A percentile compares a stretch with the other conserved stretches of the same genome.
phyloP scores from a whole-genome alignment of 1,140 invertebrate genomes.

The Berghia stephanieae region DNA sequence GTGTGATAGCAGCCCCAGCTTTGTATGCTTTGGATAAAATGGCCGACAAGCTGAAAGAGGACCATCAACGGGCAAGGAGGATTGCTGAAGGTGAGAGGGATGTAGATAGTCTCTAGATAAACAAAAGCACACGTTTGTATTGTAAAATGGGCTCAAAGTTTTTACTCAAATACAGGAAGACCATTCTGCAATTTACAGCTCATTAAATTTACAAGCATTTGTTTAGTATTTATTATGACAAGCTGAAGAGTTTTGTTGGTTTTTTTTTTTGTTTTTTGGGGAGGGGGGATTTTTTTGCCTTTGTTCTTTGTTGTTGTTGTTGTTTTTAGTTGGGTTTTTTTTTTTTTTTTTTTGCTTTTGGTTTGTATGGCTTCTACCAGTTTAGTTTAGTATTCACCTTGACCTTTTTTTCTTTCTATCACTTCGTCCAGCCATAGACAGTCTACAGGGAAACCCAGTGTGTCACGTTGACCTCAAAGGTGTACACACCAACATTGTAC shows the following conservation, averaged over 20 bases:
- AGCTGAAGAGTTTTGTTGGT: neutral
- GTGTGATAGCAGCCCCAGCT: conserved; percentile 88
- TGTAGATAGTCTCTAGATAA: no score
- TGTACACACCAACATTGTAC: conserved; percentile 83
- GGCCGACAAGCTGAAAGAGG: conserved; percentile 75
- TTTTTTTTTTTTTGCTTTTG: no score
- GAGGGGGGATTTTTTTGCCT: no score
- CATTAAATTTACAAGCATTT: neutral
- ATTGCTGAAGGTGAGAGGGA: conserved; percentile 74
- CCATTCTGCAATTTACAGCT: neutral
- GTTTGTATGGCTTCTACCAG: no score
- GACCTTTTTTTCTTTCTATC: no score
- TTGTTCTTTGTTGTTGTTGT: no score
- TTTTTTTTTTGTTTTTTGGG: neutral
- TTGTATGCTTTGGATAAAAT: conserved; percentile 82
- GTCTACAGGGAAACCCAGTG: conserved; percentile 45
- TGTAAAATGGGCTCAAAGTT: neutral
- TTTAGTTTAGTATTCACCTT: no score
- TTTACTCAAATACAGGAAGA: neutral
- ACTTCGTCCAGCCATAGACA: conserved; percentile 75
- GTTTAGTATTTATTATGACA: neutral
- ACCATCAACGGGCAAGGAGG: conserved; percentile 77
- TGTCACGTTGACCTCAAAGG: conserved; percentile 75
- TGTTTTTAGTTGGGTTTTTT: no score
- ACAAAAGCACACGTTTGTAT: no score